Percentiles rank a stretch among this genome's conserved stretches.
phyloP scores from a whole-genome alignment of 2,113 vertebrate species.

The Rhizomys pruinosus region DNA sequence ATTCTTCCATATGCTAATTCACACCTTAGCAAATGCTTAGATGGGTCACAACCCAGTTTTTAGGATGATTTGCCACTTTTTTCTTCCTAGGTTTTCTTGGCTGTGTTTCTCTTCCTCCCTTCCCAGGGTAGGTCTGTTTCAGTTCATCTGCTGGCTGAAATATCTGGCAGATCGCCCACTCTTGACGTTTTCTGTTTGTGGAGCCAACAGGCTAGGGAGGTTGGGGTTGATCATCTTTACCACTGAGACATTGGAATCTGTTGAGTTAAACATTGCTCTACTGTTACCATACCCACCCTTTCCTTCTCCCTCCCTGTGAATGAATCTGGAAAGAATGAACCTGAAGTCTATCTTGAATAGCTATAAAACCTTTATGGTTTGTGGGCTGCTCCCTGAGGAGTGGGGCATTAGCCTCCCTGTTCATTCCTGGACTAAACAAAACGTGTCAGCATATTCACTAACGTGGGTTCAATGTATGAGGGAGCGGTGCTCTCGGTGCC shows the following conservation, averaged over 20 bases:
- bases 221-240: slow-evolving; percentile 74
- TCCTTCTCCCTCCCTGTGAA: slow-evolving; percentile 83
- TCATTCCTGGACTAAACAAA: slow-evolving; percentile 81
- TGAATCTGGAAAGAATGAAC: slow-evolving; percentile 88
- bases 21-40: slow-evolving; percentile 15
- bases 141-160: slow-evolving; percentile 70
- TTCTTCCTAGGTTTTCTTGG: slow-evolving; percentile 66
- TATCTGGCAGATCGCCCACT: slow-evolving; percentile 66
- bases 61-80: slow-evolving; percentile 34
- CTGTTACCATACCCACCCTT: slow-evolving; percentile 78
- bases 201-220: slow-evolving; percentile 71
- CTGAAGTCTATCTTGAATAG: slow-evolving; percentile 84
- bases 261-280: slow-evolving; percentile 86
- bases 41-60: slow-evolving; percentile 15
- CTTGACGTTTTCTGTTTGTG: slow-evolving; percentile 77
- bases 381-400: slow-evolving; percentile 86
- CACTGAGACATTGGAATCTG: slow-evolving; percentile 83
- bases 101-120: slow-evolving; percentile 46
- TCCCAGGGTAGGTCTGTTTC: slow-evolving; percentile 69
- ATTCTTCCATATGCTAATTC: slow-evolving; percentile 5
- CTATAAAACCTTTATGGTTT: slow-evolving; percentile 88
- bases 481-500: slow-evolving; percentile 86
- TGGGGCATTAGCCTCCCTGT: slow-evolving; percentile 79
- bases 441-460: slow-evolving; percentile 84
- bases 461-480: slow-evolving; percentile 83